Base-by-base conservation (phyloP, 2,888 invertebrate species). In the Cryptocheilus praepositus region DNA sequence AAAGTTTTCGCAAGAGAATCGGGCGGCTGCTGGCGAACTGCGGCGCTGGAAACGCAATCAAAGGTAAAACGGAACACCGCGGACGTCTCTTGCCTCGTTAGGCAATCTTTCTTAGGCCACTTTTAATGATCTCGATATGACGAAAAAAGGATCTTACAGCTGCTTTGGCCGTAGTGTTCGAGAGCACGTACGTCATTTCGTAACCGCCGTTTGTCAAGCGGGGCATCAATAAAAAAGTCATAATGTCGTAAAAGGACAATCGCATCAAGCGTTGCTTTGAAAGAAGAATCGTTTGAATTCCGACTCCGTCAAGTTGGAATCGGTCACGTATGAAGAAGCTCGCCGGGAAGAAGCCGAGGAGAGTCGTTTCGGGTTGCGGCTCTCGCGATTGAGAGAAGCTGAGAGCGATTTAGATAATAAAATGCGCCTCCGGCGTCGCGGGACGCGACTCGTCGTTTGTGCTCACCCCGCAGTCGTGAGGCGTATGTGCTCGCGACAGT, bases 401-500 rank as follows among this genome's bases (percentile, higher is more conserved):
- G 79, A 79, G 70, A 76, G 73, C 77, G 70, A 71, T 79, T 79
- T 75, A 71, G 75, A 79, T 77, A 79, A 79, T 79, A 79, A 79
- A 79, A 79, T 75, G 77, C 77, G 75, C 73, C 64, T 67, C 53
- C 76, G 49, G 61, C 73, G 69, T 70, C 77, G 78, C 73, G 79
- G 78, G 79, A 76, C 77, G 73, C 73, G 77, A 71, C 58, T 75
- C 79, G 79, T 77, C 77, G 77, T 73, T 79, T 71, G 67, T 67
- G 72, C 68, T 45, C 62, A 25, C 28, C 51, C 3, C 25, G 0
- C 53, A 0, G 0, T 15, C 52, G 4, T 28, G 16, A 19, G 54
- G 19, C 25, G 8, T 25, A 25, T 55, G 19, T 55, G 61, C 25
- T 21, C 43, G 55, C n/a, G 61, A 61, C 54, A 64, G 61, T 61